phyloP scores from a whole-genome alignment of 2,888 invertebrate genomes.

The Leucophora obtusa region DNA sequence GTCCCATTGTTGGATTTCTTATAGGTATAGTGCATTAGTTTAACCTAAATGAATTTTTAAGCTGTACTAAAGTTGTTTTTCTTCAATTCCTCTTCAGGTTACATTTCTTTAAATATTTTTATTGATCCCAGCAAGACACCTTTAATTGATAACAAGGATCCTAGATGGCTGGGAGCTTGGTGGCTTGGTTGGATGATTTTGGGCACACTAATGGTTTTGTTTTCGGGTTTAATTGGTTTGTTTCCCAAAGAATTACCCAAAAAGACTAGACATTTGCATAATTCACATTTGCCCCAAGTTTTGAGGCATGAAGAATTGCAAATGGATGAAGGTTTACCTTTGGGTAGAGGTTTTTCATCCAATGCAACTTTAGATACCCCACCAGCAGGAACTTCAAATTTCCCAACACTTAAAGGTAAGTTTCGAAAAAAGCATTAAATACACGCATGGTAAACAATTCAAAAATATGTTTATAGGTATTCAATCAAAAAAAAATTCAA shows the following conservation, averaged over 20 bases:
- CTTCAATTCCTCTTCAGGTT: constrained; percentile 68
- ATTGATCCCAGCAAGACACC: constrained; percentile 82
- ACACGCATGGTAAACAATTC: too few relatives aligned
- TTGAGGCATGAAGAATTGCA: constrained; percentile 72
- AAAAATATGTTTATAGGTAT: too few relatives aligned
- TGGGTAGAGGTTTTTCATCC: constrained; percentile 72
- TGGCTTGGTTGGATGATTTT: constrained; percentile 85
- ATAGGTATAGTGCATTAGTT: constrained; percentile 78
- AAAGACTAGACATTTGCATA: constrained; percentile 65
- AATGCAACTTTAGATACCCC: constrained; percentile 71
- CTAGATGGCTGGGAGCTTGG: constrained; percentile 87
- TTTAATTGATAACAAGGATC: constrained; percentile 81
- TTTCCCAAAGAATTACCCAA: constrained; percentile 81
- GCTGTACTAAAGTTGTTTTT: too few relatives aligned
- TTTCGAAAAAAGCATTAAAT: neutral
- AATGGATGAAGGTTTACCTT: constrained; percentile 69
- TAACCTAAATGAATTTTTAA: neutral
- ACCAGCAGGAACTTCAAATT: constrained; percentile 69
- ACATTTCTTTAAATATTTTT: constrained; percentile 80
- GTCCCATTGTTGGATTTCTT: constrained; percentile 82
- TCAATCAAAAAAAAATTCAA: too few relatives aligned
- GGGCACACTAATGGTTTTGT: constrained; percentile 80
- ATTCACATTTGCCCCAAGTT: constrained; percentile 74
- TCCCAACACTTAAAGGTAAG: constrained; percentile 77
- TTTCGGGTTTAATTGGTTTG: constrained; percentile 82